Evolutionary conservation across 2,888 invertebrate genomes (phyloP).

Genomic region (Platycheirus rosarum): DNA sequence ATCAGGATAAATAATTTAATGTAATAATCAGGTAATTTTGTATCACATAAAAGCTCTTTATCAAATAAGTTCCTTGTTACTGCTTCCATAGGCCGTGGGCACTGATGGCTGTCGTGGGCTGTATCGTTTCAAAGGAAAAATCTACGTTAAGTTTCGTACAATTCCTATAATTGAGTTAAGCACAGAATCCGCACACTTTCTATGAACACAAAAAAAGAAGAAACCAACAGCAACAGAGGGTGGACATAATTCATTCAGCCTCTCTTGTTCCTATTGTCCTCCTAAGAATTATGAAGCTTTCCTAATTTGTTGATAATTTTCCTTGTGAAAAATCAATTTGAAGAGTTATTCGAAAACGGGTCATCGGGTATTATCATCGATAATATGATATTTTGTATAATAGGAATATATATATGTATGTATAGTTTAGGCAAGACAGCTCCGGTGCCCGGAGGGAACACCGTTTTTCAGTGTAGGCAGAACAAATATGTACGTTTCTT

Average conservation of each 20-base stretch:
- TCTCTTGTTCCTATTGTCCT: neutral
- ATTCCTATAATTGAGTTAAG: conserved; percentile 23
- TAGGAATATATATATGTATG: too few species aligned
- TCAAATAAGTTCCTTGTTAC: conserved; percentile 49
- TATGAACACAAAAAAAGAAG: neutral
- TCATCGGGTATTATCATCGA: too few species aligned
- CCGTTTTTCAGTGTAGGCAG: too few species aligned
- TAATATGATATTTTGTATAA: too few species aligned
- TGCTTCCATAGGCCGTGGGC: too few species aligned
- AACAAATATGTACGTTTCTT: too few species aligned
- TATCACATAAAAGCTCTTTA: conserved; percentile 47
- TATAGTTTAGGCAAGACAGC: too few species aligned
- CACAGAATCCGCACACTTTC: conserved; percentile 4
- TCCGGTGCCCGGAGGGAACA: too few species aligned
- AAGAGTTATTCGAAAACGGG: neutral
- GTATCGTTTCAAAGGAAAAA: conserved; percentile 3
- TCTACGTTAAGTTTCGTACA: conserved; percentile 11
- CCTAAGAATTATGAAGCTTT: neutral
- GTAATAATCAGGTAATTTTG: conserved; percentile 46
- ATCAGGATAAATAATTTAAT: conserved; percentile 15
- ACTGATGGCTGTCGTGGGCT: too few species aligned
- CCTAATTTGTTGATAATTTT: neutral
- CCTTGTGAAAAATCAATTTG: neutral
- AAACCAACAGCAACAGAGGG: neutral
- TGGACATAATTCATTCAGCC: neutral